phyloP scores from a whole-genome alignment of 2,797 vertebrate genomes.

The Silurus lanzhouensis region DNA sequence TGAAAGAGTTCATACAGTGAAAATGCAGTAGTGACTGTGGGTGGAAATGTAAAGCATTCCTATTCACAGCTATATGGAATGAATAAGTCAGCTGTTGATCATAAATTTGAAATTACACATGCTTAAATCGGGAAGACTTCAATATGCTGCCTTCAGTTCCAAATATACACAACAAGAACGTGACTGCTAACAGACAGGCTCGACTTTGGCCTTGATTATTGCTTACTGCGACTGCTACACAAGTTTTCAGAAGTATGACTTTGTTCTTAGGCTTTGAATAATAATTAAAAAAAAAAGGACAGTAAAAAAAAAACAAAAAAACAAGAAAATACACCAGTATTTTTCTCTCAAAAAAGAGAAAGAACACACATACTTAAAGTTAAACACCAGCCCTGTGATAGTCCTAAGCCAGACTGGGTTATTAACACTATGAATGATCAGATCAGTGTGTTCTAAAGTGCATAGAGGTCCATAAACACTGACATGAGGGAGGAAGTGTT shows the following conservation, averaged over 20 bases:
- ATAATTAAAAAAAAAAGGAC: conserved; percentile 1
- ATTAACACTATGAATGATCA: conserved; percentile 58
- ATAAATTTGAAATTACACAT: conserved; percentile 38
- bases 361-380: conserved; percentile 56
- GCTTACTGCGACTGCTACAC: conserved; percentile 42
- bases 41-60: conserved; percentile 51
- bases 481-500: conserved; percentile 58
- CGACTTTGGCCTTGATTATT: conserved; percentile 18
- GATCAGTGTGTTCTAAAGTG: conserved; percentile 71
- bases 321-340: neutral
- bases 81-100: conserved; percentile 27
- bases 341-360: conserved; percentile 29
- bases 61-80: conserved; percentile 37
- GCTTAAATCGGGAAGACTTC: conserved; percentile 48
- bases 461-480: conserved; percentile 72
- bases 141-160: conserved; percentile 34
- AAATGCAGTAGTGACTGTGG: conserved; percentile 31
- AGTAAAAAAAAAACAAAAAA: neutral
- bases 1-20: neutral
- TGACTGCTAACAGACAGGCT: conserved; percentile 23
- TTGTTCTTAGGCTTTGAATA: conserved; percentile 42
- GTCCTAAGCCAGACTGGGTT: conserved; percentile 34
- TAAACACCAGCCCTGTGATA: conserved; percentile 54
- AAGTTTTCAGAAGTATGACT: conserved; percentile 22
- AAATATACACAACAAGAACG: conserved; percentile 35